Evolutionary conservation across 2,113 vertebrate species (phyloP).

Genomic region (Pluvialis apricaria): DNA sequence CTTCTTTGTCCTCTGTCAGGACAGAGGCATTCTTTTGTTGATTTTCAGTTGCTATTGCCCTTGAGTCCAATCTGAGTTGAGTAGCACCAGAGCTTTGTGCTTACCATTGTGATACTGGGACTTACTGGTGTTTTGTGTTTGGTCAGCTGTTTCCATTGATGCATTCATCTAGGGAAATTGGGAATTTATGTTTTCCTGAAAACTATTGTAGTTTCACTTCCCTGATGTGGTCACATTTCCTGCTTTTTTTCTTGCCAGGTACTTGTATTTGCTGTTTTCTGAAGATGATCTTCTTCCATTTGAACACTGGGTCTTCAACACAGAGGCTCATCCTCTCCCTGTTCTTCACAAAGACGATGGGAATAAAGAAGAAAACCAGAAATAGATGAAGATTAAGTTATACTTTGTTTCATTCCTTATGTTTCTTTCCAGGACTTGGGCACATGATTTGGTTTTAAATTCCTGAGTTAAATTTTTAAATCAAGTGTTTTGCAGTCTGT

Average conservation of each 20-base stretch:
- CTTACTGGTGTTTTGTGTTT: neutral
- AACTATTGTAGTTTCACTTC: neutral
- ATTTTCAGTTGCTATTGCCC: neutral
- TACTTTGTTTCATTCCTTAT: conserved; percentile 40
- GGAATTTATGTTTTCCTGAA: neutral
- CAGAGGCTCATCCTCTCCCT: conserved; percentile 93
- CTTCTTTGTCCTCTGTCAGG: neutral
- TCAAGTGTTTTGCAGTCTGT: conserved; percentile 79
- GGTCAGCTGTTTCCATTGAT: neutral
- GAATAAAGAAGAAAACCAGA: conserved; percentile 63
- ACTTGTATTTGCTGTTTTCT: conserved; percentile 94
- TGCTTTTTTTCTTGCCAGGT: conserved; percentile 73
- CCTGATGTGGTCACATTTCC: neutral
- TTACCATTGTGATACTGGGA: neutral
- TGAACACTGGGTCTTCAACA: conserved; percentile 97
- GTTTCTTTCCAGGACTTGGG: conserved; percentile 52
- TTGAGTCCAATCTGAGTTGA: neutral
- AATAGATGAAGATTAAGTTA: conserved; percentile 60
- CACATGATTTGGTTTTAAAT: conserved; percentile 63
- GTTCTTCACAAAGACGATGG: conserved; percentile 77
- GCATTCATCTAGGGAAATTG: neutral
- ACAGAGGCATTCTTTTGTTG: neutral
- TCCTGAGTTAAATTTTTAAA: conserved; percentile 63
- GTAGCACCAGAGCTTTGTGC: neutral
- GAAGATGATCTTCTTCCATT: conserved; percentile 94